Evolutionary conservation across 2,113 vertebrate genomes (phyloP), one percentile per base, ranked within the genome.

Genomic region (Nipponia nippon): DNA sequence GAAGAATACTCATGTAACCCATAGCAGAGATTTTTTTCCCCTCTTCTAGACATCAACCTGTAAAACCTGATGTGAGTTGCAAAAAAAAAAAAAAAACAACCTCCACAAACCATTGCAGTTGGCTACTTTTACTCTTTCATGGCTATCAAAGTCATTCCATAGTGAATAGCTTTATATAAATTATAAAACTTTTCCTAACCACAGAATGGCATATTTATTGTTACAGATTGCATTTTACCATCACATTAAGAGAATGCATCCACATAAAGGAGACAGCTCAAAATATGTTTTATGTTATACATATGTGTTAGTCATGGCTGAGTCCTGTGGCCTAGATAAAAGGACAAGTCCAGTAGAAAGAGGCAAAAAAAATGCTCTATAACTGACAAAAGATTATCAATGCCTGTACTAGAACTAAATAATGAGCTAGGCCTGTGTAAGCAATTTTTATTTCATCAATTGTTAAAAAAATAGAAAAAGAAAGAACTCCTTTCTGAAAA

Each of bases 351-450:
- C 7, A 53, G 5, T 7, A 27, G 34, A 73, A 87, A 78, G 11
- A 46, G 1, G 2, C 1, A n/a, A 63, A n/a, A 56, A 47, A 32
- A 12, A 1, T 11, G 1, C 5, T 65, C 4, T 47, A 52, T 8
- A 88, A 46, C 4, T 58, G 7, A 25, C 2, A 36, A 63, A 56
- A 61, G 3, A 16, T 40, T 63, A n/a, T 12, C 6, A 69, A 1
- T 0, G 1, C 3, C 16, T 58, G 8, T 62, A 49, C 21, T 26
- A 56, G 16, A 66, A 71, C 6, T 13, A 69, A 32, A 5, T 22
- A 58, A 46, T 19, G 14, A 65, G 3, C 10, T 73, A 8, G 9
- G 5, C 23, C 7, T 63, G 4, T 0, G 1, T 19, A 65, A 67
- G 8, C 2, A 70, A 26, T 75, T 70, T 52, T 95, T 86, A 46